These are phyloP conservation scores for Cyanoderma ruficeps DNA, from an alignment of 2,113 vertebrate genomes.

Conservation along the genomic window DNA sequence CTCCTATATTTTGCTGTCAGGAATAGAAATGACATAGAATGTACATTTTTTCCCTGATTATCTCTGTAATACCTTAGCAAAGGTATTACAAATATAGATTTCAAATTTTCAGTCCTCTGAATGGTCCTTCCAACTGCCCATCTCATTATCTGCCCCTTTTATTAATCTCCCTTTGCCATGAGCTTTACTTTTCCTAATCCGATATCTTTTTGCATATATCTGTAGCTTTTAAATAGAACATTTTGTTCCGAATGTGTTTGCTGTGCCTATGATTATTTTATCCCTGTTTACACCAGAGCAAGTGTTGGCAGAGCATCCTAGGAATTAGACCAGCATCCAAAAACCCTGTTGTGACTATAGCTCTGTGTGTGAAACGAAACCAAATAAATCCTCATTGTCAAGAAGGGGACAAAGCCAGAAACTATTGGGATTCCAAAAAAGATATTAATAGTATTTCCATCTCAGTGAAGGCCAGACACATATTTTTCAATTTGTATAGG, in stretches of 20 bases:
- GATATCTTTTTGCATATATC: not conserved
- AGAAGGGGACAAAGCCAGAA: not conserved
- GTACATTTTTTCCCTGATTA: not conserved
- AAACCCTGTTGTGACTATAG: not conserved
- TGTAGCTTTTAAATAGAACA: not conserved
- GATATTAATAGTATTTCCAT: not conserved
- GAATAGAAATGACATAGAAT: not conserved
- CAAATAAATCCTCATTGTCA: slow-evolving; percentile 1
- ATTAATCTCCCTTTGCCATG: not conserved
- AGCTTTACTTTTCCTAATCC: not conserved
- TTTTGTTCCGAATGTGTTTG: not conserved
- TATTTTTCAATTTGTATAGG: not conserved
- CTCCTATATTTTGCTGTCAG: not conserved
- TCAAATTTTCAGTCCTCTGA: not conserved
- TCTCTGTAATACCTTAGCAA: not conserved
- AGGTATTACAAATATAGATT: not conserved
- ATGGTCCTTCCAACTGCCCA: not conserved
- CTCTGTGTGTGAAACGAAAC: not conserved
- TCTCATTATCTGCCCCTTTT: not conserved
- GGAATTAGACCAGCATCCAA: slow-evolving; percentile 21
- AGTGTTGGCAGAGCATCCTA: slow-evolving; percentile 26
- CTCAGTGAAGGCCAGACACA: not conserved
- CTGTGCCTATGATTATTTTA: not conserved
- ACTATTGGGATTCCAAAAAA: not conserved
- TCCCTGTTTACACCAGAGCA: not conserved